Evolutionary conservation across 2,888 invertebrate genomes (phyloP).

Genomic region (Gymnoscelis rufifasciata): DNA sequence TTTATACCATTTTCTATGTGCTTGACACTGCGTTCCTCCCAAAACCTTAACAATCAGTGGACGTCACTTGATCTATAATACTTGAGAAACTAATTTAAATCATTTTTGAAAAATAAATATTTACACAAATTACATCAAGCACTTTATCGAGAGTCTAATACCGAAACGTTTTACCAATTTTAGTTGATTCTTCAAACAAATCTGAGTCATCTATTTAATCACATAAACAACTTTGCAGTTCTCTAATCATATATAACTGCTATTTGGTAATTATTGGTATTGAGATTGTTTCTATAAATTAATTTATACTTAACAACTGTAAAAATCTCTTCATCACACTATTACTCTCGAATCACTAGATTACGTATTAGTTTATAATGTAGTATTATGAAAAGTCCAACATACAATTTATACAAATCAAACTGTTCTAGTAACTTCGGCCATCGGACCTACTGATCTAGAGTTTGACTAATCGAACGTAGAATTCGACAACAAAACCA

Average conservation of each 20-base stretch:
- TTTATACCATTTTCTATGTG: constrained; percentile 40
- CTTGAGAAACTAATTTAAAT: constrained; percentile 18
- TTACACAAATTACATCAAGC: constrained; percentile 42
- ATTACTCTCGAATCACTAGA: constrained; percentile 77
- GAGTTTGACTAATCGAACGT: constrained; percentile 49
- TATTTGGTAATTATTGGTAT: constrained; percentile 80
- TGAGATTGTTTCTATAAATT: constrained; percentile 78
- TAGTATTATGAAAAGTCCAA: constrained; percentile 78
- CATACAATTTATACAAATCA: constrained; percentile 80
- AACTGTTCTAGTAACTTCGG: constrained; percentile 73
- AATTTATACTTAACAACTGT: constrained; percentile 79
- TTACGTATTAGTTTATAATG: constrained; percentile 77
- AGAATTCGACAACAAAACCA: constrained; percentile 54
- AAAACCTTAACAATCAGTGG: constrained; percentile 34
- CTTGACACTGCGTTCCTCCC: constrained; percentile 36
- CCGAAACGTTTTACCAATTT: constrained; percentile 32
- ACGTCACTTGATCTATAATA: constrained; percentile 30
- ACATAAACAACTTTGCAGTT: constrained; percentile 69
- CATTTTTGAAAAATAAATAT: constrained; percentile 22
- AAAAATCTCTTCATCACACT: constrained; percentile 79
- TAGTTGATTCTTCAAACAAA: constrained; percentile 27
- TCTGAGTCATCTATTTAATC: constrained; percentile 65
- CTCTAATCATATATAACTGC: constrained; percentile 73
- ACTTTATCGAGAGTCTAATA: constrained; percentile 45
- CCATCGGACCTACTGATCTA: constrained; percentile 59